Percentiles rank a stretch among this genome's conserved stretches.
These are phyloP conservation scores for Fistularia commersonii DNA, from an alignment of 2,797 vertebrate genomes.

Conservation along the genomic window DNA sequence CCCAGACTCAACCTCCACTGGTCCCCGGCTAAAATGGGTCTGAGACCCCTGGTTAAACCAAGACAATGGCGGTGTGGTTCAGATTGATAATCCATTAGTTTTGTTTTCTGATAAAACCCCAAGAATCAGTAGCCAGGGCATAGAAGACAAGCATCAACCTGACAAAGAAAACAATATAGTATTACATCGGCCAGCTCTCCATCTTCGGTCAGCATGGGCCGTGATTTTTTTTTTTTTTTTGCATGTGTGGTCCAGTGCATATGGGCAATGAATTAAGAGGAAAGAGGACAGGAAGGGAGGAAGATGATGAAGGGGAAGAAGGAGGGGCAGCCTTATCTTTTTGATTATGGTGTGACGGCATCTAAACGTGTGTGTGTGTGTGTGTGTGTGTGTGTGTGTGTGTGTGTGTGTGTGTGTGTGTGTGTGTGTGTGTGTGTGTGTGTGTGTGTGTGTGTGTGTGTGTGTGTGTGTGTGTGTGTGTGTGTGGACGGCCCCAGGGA, in stretches of 20 bases:
- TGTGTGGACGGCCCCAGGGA: constrained; percentile 36
- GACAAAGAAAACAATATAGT: too few relatives aligned
- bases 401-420: too few relatives aligned
- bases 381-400: too few relatives aligned
- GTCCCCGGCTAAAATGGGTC: too few relatives aligned
- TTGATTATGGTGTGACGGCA: constrained; percentile 64
- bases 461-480: constrained; percentile 16
- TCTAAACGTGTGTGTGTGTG: constrained; percentile 39
- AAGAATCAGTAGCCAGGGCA: too few relatives aligned
- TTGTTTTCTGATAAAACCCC: too few relatives aligned
- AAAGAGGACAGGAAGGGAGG: constrained; percentile 42
- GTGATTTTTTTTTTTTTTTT: constrained; percentile 18
- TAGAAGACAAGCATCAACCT: neutral
- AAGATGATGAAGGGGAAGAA: constrained; percentile 27
- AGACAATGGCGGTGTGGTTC: too few relatives aligned
- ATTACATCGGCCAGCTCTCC: neutral
- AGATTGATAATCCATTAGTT: too few relatives aligned
- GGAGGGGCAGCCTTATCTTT: constrained; percentile 39
- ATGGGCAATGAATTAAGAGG: constrained; percentile 38
- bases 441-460: constrained; percentile 14
- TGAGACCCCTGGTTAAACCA: too few relatives aligned
- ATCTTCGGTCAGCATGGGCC: too few relatives aligned
- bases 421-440: constrained; percentile 14
- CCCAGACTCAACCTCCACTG: too few relatives aligned
- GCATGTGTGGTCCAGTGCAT: constrained; percentile 44